Percentiles rank a stretch among this genome's conserved stretches.
phyloP scores from a whole-genome alignment of 1,140 invertebrate genomes.

The Neodiprion lecontei region DNA sequence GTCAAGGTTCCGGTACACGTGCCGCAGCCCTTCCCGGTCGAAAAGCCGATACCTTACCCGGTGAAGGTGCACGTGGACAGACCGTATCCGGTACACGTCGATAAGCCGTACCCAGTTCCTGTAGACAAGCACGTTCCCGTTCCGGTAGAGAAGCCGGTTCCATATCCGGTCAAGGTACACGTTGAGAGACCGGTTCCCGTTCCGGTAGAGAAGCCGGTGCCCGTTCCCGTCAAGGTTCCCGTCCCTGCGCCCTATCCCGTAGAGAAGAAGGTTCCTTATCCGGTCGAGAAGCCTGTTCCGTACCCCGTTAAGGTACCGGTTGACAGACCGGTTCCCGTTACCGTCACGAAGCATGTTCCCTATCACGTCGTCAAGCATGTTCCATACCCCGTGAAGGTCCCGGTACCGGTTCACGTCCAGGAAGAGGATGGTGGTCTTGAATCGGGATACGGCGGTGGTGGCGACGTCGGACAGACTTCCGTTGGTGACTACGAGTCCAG shows the following conservation, averaged over 20 bases:
- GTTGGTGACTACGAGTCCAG: constrained; percentile 39
- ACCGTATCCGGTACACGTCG: constrained; percentile 56
- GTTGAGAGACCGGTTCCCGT: constrained; percentile 55
- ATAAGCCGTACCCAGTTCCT: constrained; percentile 61
- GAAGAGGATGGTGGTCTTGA: constrained; percentile 46
- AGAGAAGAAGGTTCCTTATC: constrained; percentile 52
- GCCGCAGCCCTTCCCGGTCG: constrained; percentile 63
- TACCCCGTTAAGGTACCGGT: constrained; percentile 45
- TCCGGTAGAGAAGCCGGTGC: constrained; percentile 65
- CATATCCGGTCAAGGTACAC: constrained; percentile 60
- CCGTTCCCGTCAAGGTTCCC: constrained; percentile 55
- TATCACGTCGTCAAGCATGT: constrained; percentile 50
- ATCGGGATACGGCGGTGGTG: constrained; percentile 38
- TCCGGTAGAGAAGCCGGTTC: constrained; percentile 64
- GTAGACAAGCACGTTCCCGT: constrained; percentile 57
- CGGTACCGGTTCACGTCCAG: constrained; percentile 60
- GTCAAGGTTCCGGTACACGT: constrained; percentile 66
- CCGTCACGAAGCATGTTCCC: constrained; percentile 55
- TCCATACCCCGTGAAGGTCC: constrained; percentile 49
- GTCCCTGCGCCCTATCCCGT: constrained; percentile 52
- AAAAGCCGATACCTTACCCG: constrained; percentile 54
- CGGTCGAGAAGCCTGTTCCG: constrained; percentile 44
- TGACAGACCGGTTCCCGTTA: constrained; percentile 47
- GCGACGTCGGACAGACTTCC: constrained; percentile 27
- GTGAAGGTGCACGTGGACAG: constrained; percentile 51